Conservation (phyloP, 2,797 vertebrate genomes). For the Trichosurus vulpecula region DNA sequence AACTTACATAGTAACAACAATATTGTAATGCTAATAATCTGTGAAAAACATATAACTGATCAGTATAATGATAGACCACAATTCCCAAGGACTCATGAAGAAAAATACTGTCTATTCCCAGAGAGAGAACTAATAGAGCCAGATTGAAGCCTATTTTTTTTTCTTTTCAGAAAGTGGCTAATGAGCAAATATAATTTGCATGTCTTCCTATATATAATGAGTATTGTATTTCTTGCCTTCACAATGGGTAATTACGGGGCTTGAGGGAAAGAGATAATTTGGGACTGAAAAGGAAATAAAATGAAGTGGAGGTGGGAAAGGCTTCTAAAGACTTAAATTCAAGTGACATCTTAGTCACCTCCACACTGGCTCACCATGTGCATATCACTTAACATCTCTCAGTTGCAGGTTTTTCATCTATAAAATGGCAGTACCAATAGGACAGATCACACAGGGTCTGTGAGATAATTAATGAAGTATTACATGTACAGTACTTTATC, state of each 20-base stretch:
- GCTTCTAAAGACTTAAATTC: background rate
- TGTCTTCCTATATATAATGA: background rate
- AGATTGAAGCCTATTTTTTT: background rate
- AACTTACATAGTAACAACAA: background rate
- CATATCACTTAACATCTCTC: background rate
- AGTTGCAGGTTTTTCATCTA: background rate
- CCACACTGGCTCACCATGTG: background rate
- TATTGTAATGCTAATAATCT: background rate
- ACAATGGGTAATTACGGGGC: background rate
- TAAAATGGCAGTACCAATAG: background rate
- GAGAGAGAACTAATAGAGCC: background rate
- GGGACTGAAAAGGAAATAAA: background rate
- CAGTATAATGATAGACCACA: background rate
- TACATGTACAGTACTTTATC: background rate
- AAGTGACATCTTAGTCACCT: background rate
- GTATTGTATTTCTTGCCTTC: background rate
- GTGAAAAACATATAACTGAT: background rate
- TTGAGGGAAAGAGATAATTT: no score
- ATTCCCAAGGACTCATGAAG: background rate
- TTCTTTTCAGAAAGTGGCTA: background rate
- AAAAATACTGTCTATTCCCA: background rate
- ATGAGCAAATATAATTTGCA: background rate
- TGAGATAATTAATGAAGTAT: background rate
- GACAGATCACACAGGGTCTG: background rate
- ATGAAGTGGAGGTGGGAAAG: background rate